These are phyloP conservation scores for Bombus consobrinus DNA, from an alignment of 1,140 invertebrate genomes.

Conservation along the genomic window DNA sequence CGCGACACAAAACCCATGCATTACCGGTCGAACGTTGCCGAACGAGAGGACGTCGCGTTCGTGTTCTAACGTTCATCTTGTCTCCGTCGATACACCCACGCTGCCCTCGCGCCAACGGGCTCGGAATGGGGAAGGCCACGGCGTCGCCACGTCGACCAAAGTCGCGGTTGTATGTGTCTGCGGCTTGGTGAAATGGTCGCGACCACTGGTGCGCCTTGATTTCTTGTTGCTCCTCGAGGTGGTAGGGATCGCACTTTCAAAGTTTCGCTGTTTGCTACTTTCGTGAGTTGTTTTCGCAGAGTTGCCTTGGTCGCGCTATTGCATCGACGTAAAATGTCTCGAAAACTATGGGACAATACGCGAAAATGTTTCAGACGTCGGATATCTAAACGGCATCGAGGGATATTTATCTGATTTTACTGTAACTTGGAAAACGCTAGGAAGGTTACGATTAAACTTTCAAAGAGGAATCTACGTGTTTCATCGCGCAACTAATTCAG, in stretches of 20 bases:
- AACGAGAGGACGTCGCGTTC: conserved; percentile 71
- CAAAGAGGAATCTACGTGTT: no score
- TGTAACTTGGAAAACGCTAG: no score
- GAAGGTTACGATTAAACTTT: no score
- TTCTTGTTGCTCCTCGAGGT: not conserved
- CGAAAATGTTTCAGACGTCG: no score
- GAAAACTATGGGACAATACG: not conserved
- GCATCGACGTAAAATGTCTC: not conserved
- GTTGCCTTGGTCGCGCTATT: not conserved
- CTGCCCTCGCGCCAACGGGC: conserved; percentile 50
- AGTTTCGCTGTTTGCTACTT: not conserved
- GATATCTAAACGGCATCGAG: no score
- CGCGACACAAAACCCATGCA: conserved; percentile 81
- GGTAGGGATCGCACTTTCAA: no score
- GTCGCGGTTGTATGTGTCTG: not conserved
- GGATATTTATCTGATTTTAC: no score
- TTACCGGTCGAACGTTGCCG: conserved; percentile 72
- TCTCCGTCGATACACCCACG: conserved; percentile 78
- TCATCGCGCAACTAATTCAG: no score
- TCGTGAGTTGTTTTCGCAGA: not conserved
- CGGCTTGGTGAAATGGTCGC: not conserved
- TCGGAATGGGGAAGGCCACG: conserved; percentile 13
- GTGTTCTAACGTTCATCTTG: conserved; percentile 78
- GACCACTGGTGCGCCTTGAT: not conserved
- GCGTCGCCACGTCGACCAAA: not conserved